phyloP scores from a whole-genome alignment of 2,113 vertebrate genomes.

The Pelecanus crispus region DNA sequence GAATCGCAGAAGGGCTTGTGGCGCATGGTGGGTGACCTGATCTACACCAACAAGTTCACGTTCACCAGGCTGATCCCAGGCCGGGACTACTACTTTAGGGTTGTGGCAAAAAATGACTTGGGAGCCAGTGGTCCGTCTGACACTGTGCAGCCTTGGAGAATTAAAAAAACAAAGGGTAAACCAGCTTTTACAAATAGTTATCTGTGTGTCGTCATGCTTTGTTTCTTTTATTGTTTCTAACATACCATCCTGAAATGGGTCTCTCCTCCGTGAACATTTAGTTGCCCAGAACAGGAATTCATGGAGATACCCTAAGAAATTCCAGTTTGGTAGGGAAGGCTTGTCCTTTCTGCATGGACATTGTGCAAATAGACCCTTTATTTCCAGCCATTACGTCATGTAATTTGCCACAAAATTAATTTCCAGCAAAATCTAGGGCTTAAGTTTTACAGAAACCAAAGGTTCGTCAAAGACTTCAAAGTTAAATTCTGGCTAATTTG shows the following conservation, averaged over 20 bases:
- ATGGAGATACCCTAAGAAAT: not conserved
- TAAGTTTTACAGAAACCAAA: not conserved
- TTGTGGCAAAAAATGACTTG: constrained; percentile 85
- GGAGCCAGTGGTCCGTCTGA: constrained; percentile 79
- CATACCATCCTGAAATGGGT: not conserved
- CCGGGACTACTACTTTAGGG: constrained; percentile 81
- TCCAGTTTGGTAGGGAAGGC: not conserved
- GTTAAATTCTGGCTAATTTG: not conserved
- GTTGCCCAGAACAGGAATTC: not conserved
- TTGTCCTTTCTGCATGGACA: not conserved
- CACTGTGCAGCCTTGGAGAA: constrained; percentile 76
- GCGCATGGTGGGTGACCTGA: constrained; percentile 74
- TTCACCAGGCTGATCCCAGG: constrained; percentile 79
- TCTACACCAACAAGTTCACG: constrained; percentile 89
- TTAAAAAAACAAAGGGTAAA: constrained; percentile 51
- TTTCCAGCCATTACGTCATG: not conserved
- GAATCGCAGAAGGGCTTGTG: constrained; percentile 79
- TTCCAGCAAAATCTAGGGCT: not conserved
- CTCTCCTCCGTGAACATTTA: not conserved
- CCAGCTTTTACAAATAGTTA: not conserved
- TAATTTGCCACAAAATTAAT: not conserved
- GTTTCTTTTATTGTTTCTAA: not conserved
- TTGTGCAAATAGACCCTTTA: not conserved
- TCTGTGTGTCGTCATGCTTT: not conserved
- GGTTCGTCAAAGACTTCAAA: not conserved